Conservation (phyloP, 2,113 vertebrate genomes). For the Morone saxatilis region DNA sequence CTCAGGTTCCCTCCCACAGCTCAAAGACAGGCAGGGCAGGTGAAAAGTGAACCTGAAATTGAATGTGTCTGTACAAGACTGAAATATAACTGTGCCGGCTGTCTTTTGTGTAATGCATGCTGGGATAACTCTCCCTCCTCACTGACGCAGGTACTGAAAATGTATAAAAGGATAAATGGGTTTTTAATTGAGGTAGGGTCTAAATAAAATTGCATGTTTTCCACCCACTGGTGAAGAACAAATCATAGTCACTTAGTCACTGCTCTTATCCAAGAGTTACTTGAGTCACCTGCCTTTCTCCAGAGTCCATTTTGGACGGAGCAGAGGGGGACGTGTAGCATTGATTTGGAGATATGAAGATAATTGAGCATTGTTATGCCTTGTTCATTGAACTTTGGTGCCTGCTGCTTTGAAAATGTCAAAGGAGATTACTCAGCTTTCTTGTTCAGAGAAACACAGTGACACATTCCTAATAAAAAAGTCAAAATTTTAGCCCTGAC, state of each 20-base stretch:
- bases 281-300: constrained; percentile 41
- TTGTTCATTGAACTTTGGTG: constrained; percentile 4
- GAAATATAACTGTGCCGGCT: neutral
- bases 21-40: neutral
- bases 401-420: constrained; percentile 66
- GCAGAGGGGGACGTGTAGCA: constrained; percentile 20
- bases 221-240: constrained; percentile 10
- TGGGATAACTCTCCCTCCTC: neutral
- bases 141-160: neutral
- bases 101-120: neutral
- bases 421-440: constrained; percentile 47
- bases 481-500: neutral
- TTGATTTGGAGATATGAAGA: constrained; percentile 20
- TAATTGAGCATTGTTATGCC: constrained; percentile 45
- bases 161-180: neutral
- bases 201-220: constrained; percentile 35
- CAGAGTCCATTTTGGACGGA: constrained; percentile 11
- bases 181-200: constrained; percentile 5
- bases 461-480: constrained; percentile 17
- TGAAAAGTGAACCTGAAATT: neutral
- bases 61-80: neutral
- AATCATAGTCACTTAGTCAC: constrained; percentile 22
- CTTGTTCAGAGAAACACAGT: neutral
- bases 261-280: constrained; percentile 31
- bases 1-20: neutral